Conservation (phyloP, 2,888 invertebrate species). For the Polymixis lichenea region DNA sequence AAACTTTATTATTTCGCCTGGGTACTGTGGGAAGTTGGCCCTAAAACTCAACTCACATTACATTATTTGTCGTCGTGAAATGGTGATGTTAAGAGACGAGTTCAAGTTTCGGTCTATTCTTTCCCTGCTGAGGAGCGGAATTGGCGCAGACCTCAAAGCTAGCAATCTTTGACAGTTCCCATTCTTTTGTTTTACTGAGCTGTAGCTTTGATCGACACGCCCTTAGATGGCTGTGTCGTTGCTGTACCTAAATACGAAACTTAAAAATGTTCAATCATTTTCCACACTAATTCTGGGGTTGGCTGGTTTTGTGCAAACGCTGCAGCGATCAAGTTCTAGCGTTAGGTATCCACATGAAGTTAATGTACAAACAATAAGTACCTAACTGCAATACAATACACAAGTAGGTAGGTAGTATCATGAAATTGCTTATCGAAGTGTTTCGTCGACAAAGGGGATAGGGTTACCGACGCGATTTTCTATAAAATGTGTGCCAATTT, state of each 20-base stretch:
- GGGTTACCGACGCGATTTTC: conserved; percentile 14
- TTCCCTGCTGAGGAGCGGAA: neutral
- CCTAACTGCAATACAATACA: neutral
- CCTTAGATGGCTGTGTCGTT: no score
- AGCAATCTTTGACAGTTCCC: neutral
- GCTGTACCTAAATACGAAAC: neutral
- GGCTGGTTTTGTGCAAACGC: conserved; percentile 14
- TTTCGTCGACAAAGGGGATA: conserved; percentile 12
- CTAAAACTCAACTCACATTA: neutral
- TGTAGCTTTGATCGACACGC: no score
- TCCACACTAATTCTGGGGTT: neutral
- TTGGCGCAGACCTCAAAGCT: no score
- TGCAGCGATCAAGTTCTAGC: conserved; percentile 29
- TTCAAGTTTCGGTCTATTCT: neutral
- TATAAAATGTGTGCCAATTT: neutral
- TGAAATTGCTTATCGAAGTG: conserved; percentile 27
- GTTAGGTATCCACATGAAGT: neutral
- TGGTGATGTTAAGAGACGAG: neutral
- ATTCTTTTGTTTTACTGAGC: no score
- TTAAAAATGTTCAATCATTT: neutral
- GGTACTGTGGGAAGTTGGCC: neutral
- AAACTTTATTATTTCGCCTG: neutral
- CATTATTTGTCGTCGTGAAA: neutral
- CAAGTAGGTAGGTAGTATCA: neutral
- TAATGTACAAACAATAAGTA: conserved; percentile 14